Evolutionary conservation across 2,113 vertebrate species (phyloP), one percentile per base, ranked within the genome.

Genomic region (Sciurus niger): DNA sequence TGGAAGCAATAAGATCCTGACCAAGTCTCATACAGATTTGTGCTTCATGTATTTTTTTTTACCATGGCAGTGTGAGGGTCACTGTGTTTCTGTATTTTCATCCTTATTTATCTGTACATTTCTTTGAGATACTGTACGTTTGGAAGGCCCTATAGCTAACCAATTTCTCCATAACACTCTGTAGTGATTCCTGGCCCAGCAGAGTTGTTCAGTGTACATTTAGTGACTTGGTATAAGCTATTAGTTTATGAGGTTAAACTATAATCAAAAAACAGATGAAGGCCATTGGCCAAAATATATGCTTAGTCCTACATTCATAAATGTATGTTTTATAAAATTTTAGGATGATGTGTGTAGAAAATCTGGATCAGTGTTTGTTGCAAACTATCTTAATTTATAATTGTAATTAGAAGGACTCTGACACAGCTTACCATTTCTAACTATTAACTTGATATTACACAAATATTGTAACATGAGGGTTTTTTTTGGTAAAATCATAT

Each of bases 281-380:
- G 37, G 8, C 55, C 46, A 70, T 2, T 28, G 3, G 28, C 18
- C 68, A 91, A 53, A 67, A 77, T 85, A 83, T 1, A 48, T 32
- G 60, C n/a, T 40, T 2, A 83, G 53, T 37, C n/a, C 48, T 11
- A 58, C 3, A 73, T 2, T 43, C 40, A 40, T 67, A 91, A 89
- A 11, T 80, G 48, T 53, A 70, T 14, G 53, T 84, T 48, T 90
- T 53, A 91, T 94, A 80, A 79, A 86, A 92, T n/a, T 83, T 55
- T 51, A 87, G 18, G 51, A 25, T 43, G 17, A 76, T 76, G 11
- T 58, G 6, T 46, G 60, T 90, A 94, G 65, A 76, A 92, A 84
- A 68, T 73, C 32, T 80, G 8, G 24, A 87, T 30, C 84, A 83
- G 30, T 68, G 30, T 79, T 95, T 83, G 6, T 22, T 53, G 13